Evolutionary conservation across 2,888 invertebrate species (phyloP), one percentile per base, ranked within the genome.

Genomic region (Lordiphosa fenestrarum): DNA sequence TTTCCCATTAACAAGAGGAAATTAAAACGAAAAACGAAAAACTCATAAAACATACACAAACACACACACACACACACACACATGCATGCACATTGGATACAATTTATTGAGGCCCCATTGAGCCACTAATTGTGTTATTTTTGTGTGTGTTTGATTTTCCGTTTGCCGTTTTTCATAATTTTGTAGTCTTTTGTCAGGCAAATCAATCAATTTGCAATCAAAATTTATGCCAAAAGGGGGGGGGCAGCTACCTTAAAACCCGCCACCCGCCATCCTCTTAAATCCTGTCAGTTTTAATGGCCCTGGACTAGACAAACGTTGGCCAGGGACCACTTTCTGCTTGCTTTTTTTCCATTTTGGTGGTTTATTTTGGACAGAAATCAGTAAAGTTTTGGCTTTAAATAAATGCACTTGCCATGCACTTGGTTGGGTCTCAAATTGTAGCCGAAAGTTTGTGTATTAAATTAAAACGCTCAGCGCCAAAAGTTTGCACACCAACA

Each of bases 1-100:
- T 77, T 78, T 74, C 66, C 75, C 75, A 77, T 84, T 84, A 74
- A 74, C 61, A 51, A 63, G 60, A 82, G 76, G 78, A 77, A 77
- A 77, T 84, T 77, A 74, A 84, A 77, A 55, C 77, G 82, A 82
- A 74, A 84, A 77, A 53, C 77, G 82, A 82, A 77, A 81, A 70
- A 62, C 67, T 64, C 82, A 77, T 73, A 73, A 70, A 61, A 49
- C 53, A 56, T 42, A 49, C 21, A 49, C 53, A 56, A 42, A 49
- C 21, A 46, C 6, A 23, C 25, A 39, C 25, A 46, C 25, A 21
- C 25, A 12, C 42, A 39, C 7, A 21, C 42, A 48, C 41, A 44
- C 19, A 19, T 19, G 19, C 19, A 2, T 0, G 19, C 19, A 2
- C 15, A n/a, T n/a, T 37, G 44, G 53, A 52, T 61, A 68, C 57